Evolutionary conservation across 64 coral and sea anemone genomes (phyloP).

Genomic region (Stylophora pistillata): DNA sequence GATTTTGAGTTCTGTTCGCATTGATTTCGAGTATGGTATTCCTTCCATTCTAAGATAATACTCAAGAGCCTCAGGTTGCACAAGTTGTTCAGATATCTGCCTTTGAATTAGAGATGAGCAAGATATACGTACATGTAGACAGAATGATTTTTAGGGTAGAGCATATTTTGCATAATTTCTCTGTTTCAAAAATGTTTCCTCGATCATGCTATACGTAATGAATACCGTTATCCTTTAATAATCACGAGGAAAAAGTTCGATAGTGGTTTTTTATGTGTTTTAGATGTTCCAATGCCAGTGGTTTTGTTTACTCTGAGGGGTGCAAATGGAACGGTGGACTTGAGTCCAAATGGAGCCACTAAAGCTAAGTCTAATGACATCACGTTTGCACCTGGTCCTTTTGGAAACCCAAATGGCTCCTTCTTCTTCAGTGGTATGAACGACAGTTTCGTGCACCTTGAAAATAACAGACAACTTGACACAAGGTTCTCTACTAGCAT

Average conservation of each 20-base stretch:
- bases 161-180: too few relatives aligned
- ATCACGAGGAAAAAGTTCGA: neutral
- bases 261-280: neutral
- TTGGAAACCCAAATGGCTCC: neutral
- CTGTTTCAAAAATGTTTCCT: too few relatives aligned
- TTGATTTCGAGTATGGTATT: too few relatives aligned
- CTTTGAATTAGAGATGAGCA: too few relatives aligned
- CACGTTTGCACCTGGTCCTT: neutral
- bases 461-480: constrained; percentile 14
- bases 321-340: neutral
- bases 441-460: neutral
- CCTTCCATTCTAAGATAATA: too few relatives aligned
- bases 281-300: constrained; percentile 5
- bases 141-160: too few relatives aligned
- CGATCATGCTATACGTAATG: too few relatives aligned
- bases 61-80: too few relatives aligned
- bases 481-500: neutral
- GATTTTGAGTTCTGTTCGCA: too few relatives aligned
- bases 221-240: too few relatives aligned
- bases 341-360: neutral
- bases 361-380: neutral
- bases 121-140: too few relatives aligned
- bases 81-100: too few relatives aligned
- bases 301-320: neutral
- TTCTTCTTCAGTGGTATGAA: constrained; percentile 14